phyloP scores from a whole-genome alignment of 2,113 vertebrate species.

The Apteryx owenii region DNA sequence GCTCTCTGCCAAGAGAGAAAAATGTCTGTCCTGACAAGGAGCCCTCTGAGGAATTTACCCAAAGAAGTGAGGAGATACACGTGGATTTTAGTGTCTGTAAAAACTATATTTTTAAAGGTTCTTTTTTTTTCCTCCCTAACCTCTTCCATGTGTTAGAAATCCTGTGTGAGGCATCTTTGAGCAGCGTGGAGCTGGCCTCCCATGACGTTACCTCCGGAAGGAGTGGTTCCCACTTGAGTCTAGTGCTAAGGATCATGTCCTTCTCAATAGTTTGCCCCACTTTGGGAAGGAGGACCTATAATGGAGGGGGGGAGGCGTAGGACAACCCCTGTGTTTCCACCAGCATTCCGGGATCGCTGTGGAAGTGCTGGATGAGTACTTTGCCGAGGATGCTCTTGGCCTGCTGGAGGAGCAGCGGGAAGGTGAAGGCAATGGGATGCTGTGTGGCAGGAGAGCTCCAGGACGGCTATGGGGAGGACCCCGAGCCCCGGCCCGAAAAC shows the following conservation, averaged over 20 bases:
- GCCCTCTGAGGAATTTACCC: not conserved
- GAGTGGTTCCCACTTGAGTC: not conserved
- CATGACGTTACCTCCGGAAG: not conserved
- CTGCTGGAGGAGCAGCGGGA: not conserved
- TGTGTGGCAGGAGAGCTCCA: not conserved
- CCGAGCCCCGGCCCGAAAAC: not conserved
- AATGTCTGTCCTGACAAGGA: not conserved
- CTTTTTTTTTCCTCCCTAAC: not conserved
- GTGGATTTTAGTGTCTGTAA: not conserved
- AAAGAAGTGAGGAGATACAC: not conserved
- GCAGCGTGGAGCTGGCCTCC: not conserved
- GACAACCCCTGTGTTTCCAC: not conserved
- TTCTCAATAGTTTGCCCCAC: not conserved
- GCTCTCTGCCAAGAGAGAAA: not conserved
- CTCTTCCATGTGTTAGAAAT: not conserved
- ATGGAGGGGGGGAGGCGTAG: not conserved
- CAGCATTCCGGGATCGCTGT: not conserved
- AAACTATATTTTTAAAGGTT: not conserved
- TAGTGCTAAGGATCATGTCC: not conserved
- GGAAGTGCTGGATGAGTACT: not conserved
- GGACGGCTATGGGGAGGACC: not conserved
- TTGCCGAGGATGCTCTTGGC: not conserved
- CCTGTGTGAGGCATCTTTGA: not conserved
- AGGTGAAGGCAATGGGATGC: not conserved
- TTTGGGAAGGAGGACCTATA: not conserved